Evolutionary conservation across 2,888 invertebrate genomes (phyloP).

Genomic region (Phasia obesa): DNA sequence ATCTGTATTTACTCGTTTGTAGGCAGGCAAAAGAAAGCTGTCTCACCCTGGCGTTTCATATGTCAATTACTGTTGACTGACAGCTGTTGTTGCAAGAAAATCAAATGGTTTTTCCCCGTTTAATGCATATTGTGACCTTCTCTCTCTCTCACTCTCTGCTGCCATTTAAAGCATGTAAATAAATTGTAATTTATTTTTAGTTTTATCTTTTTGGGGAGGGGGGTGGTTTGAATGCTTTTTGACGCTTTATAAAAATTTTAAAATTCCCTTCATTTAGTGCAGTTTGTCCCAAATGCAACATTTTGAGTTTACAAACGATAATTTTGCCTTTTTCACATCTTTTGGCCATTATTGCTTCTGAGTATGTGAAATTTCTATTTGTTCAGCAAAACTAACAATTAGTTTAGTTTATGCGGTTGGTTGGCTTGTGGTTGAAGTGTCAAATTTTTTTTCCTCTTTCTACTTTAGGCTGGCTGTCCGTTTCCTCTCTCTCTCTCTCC

Average conservation of each 20-base stretch:
- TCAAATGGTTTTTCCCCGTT: neutral
- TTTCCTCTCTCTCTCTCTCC: neutral
- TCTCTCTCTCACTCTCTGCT: too few relatives aligned
- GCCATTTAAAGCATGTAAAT: slow-evolving; percentile 16
- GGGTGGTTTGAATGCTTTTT: neutral
- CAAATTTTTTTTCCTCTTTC: slow-evolving; percentile 20
- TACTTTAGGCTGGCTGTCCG: neutral
- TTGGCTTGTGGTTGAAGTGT: slow-evolving; percentile 50
- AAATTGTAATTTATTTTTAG: slow-evolving; percentile 15
- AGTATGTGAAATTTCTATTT: slow-evolving; percentile 29
- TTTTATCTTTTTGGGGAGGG: slow-evolving; percentile 16
- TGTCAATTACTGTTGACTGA: slow-evolving; percentile 66
- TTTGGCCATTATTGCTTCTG: neutral
- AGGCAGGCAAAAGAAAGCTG: slow-evolving; percentile 19
- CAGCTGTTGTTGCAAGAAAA: slow-evolving; percentile 33
- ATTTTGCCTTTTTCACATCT: slow-evolving; percentile 19
- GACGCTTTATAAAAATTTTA: neutral
- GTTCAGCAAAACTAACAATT: slow-evolving; percentile 53
- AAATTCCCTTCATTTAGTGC: slow-evolving; percentile 13
- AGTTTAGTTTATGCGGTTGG: slow-evolving; percentile 64
- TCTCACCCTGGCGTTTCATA: slow-evolving; percentile 52
- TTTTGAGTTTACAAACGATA: slow-evolving; percentile 48
- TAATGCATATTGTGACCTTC: slow-evolving; percentile 3
- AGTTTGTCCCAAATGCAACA: slow-evolving; percentile 33
- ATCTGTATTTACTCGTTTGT: neutral